Conservation (phyloP, 2,113 vertebrate genomes). For the Empidonax traillii region DNA sequence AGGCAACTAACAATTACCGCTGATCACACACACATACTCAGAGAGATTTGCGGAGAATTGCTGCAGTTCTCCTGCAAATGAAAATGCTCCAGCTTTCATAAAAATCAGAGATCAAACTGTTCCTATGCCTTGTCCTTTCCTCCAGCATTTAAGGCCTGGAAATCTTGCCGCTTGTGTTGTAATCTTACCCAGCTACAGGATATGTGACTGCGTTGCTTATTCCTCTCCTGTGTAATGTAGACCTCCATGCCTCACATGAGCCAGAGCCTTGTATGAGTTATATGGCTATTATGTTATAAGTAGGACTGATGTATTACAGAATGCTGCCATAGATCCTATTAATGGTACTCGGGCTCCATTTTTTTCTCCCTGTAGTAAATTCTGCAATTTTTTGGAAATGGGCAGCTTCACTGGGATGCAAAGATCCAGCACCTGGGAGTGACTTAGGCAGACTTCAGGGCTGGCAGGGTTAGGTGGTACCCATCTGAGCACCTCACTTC, state of each 20-base stretch:
- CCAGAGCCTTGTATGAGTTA: conserved; percentile 64
- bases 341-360: conserved; percentile 19
- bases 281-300: conserved; percentile 72
- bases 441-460: background rate
- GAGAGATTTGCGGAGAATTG: background rate
- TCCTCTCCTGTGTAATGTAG: conserved; percentile 63
- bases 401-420: background rate
- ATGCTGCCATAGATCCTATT: conserved; percentile 58
- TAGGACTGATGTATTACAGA: conserved; percentile 69
- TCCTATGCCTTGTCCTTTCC: background rate
- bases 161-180: background rate
- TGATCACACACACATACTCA: background rate
- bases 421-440: background rate
- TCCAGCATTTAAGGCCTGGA: background rate
- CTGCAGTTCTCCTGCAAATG: background rate
- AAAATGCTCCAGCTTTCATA: background rate
- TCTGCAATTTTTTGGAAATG: background rate
- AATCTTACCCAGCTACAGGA: conserved; percentile 19
- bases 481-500: background rate
- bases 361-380: conserved; percentile 49
- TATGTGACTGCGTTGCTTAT: conserved; percentile 58
- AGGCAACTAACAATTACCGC: conserved; percentile 9
- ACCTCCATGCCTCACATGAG: conserved; percentile 52
- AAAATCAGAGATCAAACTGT: background rate
- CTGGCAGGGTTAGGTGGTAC: background rate